Base-by-base conservation (phyloP, 1,140 invertebrate genomes). In the Phenacoccus solenopsis region DNA sequence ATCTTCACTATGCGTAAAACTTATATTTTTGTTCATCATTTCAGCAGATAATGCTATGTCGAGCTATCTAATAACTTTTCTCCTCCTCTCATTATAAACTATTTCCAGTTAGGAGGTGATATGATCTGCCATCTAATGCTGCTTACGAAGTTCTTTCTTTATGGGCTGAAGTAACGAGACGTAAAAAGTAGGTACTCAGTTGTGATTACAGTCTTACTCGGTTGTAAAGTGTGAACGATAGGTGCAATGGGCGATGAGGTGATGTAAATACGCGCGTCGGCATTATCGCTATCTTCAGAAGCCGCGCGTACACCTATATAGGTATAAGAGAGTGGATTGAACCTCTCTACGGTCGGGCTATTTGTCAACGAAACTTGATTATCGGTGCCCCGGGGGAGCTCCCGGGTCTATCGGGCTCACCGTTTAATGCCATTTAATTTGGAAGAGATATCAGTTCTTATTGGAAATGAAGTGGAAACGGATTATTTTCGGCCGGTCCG, bases 331-430 rank as follows among this genome's bases (percentile, higher is more conserved):
- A 20, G n/a, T 9, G 56, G 56, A 59, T 20, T 22, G 16, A 64
- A 64, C 20, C 10, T 24, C 20, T 24, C 10, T 20, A 64, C 25
- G 22, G 59, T 64, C 59, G 59, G 59, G 59, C 59, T 64, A 64
- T 64, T 64, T 64, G 59, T 64, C 59, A 64, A 64, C 59, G 25
- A 64, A 64, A 64, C 59, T 64, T 64, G 59, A 64, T 64, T 64
- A 64, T 64, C 59, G 59, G 59, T 64, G 59, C 59, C 21, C 59
- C 59, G 22, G 59, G 59, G 59, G 25, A 27, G 59, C 59, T 64
- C 10, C 59, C 59, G 21, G 9, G 25, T 22, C 59, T 22, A 64
- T 5, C 21, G 20, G 21, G 25, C 59, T 64, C 25, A 64, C 59
- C 59, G 25, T 64, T 64, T 64, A 64, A 64, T 64, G 59, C 59